phyloP scores from a whole-genome alignment of 2,888 invertebrate genomes.

The Xylota sylvarum region DNA sequence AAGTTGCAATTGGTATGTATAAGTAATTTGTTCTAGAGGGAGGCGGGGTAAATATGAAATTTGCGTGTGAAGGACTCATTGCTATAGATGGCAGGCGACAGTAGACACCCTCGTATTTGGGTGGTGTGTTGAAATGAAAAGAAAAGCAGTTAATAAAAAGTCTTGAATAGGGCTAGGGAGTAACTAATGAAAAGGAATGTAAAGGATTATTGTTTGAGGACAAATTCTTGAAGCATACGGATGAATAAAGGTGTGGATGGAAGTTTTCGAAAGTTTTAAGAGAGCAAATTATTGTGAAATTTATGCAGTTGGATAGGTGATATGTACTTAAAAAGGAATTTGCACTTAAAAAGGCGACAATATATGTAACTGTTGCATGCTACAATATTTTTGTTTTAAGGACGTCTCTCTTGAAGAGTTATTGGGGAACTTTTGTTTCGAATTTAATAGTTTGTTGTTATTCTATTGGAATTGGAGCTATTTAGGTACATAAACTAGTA shows the following conservation, averaged over 20 bases:
- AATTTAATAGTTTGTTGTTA: too few species aligned
- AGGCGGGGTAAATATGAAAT: constrained; percentile 48
- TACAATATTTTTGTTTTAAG: neutral
- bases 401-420: neutral
- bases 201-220: constrained; percentile 1
- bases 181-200: constrained; percentile 1
- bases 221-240: constrained; percentile 5
- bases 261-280: neutral
- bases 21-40: constrained; percentile 12
- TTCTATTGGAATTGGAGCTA: too few species aligned
- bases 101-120: constrained; percentile 7
- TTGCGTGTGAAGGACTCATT: constrained; percentile 64
- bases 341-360: neutral
- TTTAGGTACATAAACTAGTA: too few species aligned
- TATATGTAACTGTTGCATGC: neutral
- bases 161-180: constrained; percentile 5
- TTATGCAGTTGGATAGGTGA: neutral
- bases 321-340: neutral
- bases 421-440: too few species aligned
- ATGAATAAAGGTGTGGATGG: neutral
- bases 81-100: constrained; percentile 31
- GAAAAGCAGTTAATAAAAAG: constrained; percentile 3
- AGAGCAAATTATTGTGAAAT: neutral
- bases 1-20: constrained; percentile 56
- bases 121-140: constrained; percentile 22